Evolutionary conservation across 2,888 invertebrate species (phyloP).

Genomic region (Aphodius sticticus): DNA sequence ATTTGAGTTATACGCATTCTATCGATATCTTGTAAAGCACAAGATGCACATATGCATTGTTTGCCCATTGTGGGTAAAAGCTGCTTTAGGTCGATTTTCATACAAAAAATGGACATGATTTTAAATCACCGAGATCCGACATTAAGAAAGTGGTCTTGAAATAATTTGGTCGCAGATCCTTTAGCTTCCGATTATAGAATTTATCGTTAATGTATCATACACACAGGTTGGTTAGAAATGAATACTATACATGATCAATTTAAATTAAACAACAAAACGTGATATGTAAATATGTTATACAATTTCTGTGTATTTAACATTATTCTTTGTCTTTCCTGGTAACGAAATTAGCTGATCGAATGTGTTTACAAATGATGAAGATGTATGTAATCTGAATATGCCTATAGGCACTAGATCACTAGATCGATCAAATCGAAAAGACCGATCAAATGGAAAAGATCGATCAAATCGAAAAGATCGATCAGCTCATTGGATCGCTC

Average conservation of each 20-base stretch:
- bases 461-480: too few relatives aligned
- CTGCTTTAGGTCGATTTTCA: slow-evolving; percentile 11
- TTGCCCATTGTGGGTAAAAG: not conserved
- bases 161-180: not conserved
- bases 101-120: not conserved
- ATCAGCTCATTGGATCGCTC: too few relatives aligned
- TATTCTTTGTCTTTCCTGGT: not conserved
- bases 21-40: not conserved
- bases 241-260: slow-evolving; percentile 16
- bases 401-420: too few relatives aligned
- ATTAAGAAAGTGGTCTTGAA: not conserved
- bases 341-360: not conserved
- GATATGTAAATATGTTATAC: slow-evolving; percentile 14
- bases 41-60: not conserved
- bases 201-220: slow-evolving; percentile 13
- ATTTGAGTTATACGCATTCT: not conserved
- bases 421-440: too few relatives aligned
- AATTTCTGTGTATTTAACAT: not conserved
- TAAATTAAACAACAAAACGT: not conserved
- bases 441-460: too few relatives aligned
- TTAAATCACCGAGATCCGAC: too few relatives aligned
- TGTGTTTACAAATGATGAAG: slow-evolving; percentile 9
- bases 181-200: not conserved
- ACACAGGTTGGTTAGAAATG: too few relatives aligned
- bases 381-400: too few relatives aligned